Percentiles rank a stretch among this genome's conserved stretches.
These are phyloP conservation scores for Coilia nasus DNA, from an alignment of 2,797 vertebrate genomes.

Conservation along the genomic window DNA sequence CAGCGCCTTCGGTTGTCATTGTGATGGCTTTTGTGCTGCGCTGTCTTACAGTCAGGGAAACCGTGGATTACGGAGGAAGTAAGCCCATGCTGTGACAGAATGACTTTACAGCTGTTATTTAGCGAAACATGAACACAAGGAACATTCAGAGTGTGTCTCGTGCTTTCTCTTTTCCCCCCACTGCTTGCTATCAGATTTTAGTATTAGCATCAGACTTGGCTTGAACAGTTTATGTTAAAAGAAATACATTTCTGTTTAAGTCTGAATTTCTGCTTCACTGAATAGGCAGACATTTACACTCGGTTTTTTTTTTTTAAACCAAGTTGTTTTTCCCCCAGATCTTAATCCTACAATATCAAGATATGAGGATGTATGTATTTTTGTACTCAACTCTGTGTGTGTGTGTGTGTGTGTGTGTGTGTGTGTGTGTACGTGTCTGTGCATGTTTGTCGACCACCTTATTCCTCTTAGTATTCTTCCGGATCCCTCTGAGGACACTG, in stretches of 20 bases:
- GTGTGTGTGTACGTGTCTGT: background rate
- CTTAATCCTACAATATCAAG: background rate
- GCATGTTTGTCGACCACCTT: background rate
- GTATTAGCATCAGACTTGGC: background rate
- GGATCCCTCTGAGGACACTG: background rate
- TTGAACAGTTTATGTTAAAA: background rate
- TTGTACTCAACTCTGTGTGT: background rate
- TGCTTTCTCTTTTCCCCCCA: background rate
- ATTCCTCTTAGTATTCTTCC: background rate
- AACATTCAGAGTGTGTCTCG: background rate
- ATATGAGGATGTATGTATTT: background rate
- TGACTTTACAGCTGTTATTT: conserved; percentile 12
- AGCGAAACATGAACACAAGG: background rate
- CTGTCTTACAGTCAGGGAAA: background rate
- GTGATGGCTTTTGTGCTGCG: background rate
- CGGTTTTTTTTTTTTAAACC: background rate
- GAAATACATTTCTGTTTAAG: background rate
- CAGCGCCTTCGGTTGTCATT: background rate
- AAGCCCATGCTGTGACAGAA: background rate
- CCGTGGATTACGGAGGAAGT: background rate
- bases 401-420: background rate
- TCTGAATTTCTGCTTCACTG: background rate
- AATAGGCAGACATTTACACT: background rate
- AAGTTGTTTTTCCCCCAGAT: background rate
- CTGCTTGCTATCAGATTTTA: background rate